These are phyloP conservation scores for Gobio gobio DNA, from an alignment of 2,113 vertebrate genomes.

Conservation along the genomic window DNA sequence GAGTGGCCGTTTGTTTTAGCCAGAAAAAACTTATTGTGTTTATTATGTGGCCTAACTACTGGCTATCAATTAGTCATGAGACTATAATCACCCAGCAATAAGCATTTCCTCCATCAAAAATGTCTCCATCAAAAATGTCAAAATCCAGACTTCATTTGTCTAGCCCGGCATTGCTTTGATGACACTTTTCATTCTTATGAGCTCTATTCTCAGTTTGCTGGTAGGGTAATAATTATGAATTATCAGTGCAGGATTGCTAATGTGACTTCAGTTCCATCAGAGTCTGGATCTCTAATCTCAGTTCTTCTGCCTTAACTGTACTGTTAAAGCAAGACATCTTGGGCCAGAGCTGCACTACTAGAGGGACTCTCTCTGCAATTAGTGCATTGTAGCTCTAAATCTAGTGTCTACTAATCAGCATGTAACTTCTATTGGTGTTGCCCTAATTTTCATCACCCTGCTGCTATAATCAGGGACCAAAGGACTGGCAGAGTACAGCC, in stretches of 20 bases:
- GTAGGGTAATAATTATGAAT: neutral
- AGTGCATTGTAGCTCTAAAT: neutral
- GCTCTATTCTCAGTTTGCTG: neutral
- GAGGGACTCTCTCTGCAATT: neutral
- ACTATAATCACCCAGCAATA: too few relatives aligned
- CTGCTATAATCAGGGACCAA: constrained; percentile 45
- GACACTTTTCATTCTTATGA: neutral
- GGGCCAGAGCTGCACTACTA: neutral
- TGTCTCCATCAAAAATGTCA: too few relatives aligned
- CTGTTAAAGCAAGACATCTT: constrained; percentile 12
- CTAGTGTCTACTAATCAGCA: neutral
- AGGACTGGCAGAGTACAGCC: constrained; percentile 6
- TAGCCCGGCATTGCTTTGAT: neutral
- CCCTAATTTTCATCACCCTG: neutral
- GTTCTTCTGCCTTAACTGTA: too few relatives aligned
- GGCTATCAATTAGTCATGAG: neutral
- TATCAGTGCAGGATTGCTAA: neutral
- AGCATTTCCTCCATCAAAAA: neutral
- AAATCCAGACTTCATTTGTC: neutral
- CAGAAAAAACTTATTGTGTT: neutral
- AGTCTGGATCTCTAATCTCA: neutral
- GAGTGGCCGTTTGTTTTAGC: neutral
- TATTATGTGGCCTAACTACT: neutral
- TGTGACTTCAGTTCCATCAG: neutral
- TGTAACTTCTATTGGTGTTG: constrained; percentile 22